Evolutionary conservation across 2,888 invertebrate species (phyloP), one percentile per base, ranked within the genome.

Genomic region (Calephelis perditalis): DNA sequence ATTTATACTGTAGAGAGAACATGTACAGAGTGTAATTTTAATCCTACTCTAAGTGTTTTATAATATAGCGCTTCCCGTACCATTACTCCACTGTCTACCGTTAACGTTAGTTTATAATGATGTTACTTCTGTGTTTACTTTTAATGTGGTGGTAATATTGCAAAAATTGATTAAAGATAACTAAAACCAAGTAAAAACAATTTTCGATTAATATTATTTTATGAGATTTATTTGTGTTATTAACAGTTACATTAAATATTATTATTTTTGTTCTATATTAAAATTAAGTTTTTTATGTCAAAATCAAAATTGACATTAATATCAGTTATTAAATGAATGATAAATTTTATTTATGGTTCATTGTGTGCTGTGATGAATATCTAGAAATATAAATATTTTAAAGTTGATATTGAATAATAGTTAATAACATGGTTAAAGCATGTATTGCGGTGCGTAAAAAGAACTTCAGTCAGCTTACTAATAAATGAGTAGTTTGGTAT

Each of bases 21-120:
- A 73, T 79, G 74, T 78, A 79, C 78, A 76, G 73, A 75, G 70
- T 72, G 73, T 79, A 81, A 72, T 75, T 74, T 76, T 75, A 76
- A 68, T 71, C 49, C 49, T 73, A 71, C 71, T 73, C 70, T 86
- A 83, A 80, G 76, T 81, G 76, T 84, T 82, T 77, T 79, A 73
- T 68, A 64, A 67, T 78, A 81, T 83, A 85, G 89, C 84, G 89
- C 88, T 89, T 89, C 89, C 89, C 75, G 70, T 78, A 75, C 70
- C 70, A 78, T 66, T 75, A 71, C 75, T 71, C 74, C 75, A 76
- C 73, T 75, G 83, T 84, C 81, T 84, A 77, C 80, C 81, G 79
- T 77, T 63, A 65, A 59, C 62, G 60, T 64, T 62, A 61, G 60
- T 62, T 56, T 61, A 54, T 47, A 55, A 26, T 49, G 10, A 26